Evolutionary conservation across 2,113 vertebrate genomes (phyloP).

Genomic region (Ptychochromis oligacanthus): DNA sequence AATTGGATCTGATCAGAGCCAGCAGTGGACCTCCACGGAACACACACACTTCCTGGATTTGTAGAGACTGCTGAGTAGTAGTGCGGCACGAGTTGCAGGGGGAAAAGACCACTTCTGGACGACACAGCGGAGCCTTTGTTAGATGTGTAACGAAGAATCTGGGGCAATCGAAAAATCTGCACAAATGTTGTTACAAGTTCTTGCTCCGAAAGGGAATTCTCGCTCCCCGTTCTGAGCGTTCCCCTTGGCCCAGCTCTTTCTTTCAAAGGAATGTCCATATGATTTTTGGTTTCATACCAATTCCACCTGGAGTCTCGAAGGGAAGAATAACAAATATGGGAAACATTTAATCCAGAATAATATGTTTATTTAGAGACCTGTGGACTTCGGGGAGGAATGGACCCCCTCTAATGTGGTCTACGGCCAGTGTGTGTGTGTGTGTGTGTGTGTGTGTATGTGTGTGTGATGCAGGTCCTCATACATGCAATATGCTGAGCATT

Average conservation of each 20-base stretch:
- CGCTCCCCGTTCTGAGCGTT: slow-evolving; percentile 50
- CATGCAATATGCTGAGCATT: not conserved
- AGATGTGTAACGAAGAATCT: slow-evolving; percentile 58
- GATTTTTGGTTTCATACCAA: slow-evolving; percentile 79
- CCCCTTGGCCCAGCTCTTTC: slow-evolving; percentile 58
- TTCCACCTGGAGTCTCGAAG: slow-evolving; percentile 80
- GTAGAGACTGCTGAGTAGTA: slow-evolving; percentile 41
- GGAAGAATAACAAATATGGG: slow-evolving; percentile 83
- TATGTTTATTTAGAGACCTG: slow-evolving; percentile 79
- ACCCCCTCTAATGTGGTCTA: slow-evolving; percentile 79
- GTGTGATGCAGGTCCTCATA: not conserved
- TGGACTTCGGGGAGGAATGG: slow-evolving; percentile 70
- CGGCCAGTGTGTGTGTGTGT: slow-evolving; percentile 66
- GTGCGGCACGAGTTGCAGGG: slow-evolving; percentile 10
- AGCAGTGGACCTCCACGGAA: slow-evolving; percentile 53
- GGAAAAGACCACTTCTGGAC: slow-evolving; percentile 49
- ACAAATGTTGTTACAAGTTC: slow-evolving; percentile 79
- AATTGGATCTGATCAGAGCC: slow-evolving; percentile 54
- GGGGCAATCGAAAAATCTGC: slow-evolving; percentile 65
- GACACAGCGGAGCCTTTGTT: slow-evolving; percentile 73
- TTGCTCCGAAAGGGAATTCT: slow-evolving; percentile 75
- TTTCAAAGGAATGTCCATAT: slow-evolving; percentile 69
- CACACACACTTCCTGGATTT: slow-evolving; percentile 61
- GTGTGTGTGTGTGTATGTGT: slow-evolving; percentile 5
- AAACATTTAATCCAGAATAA: slow-evolving; percentile 84